Conservation (phyloP, 2,888 invertebrate genomes). For the Netelia fuscicornis region DNA sequence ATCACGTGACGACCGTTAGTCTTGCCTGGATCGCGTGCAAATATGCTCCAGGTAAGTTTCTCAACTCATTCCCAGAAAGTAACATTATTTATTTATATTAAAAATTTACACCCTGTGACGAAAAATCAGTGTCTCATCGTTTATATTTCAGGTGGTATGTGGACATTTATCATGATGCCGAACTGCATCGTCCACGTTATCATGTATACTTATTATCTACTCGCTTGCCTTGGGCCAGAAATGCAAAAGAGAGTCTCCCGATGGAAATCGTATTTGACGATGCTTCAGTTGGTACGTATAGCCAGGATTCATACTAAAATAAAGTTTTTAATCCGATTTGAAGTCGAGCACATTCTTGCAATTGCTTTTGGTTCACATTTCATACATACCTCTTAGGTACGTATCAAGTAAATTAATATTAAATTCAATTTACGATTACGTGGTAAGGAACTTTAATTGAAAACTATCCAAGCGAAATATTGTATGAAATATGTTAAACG, state of each 20-base stretch:
- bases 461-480: neutral
- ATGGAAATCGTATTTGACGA: slow-evolving; percentile 87
- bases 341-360: too few relatives aligned
- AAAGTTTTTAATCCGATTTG: neutral
- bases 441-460: neutral
- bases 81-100: neutral
- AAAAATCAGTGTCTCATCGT: slow-evolving; percentile 15
- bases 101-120: neutral
- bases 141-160: slow-evolving; percentile 87
- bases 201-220: slow-evolving; percentile 92
- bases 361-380: too few relatives aligned
- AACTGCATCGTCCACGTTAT: slow-evolving; percentile 90
- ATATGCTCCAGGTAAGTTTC: slow-evolving; percentile 88
- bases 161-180: slow-evolving; percentile 88
- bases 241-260: slow-evolving; percentile 86
- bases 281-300: slow-evolving; percentile 88
- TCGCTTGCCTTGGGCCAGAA: slow-evolving; percentile 87
- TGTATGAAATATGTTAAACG: neutral
- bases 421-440: neutral
- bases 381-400: neutral
- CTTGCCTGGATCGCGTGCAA: slow-evolving; percentile 88
- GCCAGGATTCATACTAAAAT: neutral
- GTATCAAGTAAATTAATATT: neutral
- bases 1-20: slow-evolving; percentile 88
- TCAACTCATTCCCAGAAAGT: slow-evolving; percentile 23